Conservation (phyloP, 2,888 invertebrate genomes). For the Ophion obscuratus region DNA sequence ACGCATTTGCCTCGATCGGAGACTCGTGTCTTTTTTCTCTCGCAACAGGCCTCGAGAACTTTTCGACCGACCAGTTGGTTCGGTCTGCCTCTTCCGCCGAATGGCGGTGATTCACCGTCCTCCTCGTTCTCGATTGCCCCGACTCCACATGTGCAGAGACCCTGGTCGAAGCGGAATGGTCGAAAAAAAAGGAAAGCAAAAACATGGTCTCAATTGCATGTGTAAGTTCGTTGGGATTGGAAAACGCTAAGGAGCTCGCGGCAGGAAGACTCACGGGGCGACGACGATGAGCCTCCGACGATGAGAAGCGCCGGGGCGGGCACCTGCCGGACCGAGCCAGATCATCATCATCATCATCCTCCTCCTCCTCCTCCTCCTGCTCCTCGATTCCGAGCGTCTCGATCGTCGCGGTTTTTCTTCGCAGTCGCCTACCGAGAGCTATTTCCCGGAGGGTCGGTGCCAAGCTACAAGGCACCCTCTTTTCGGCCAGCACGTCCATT, state of each 20-base stretch:
- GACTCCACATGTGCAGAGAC: not conserved
- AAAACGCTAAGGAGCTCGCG: too few relatives aligned
- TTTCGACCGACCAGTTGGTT: not conserved
- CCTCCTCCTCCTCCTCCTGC: too few relatives aligned
- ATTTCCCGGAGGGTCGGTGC: conserved; percentile 63
- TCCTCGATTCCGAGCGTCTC: not conserved
- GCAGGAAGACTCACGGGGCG: too few relatives aligned
- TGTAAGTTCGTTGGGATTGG: too few relatives aligned
- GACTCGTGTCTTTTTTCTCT: conserved; percentile 18
- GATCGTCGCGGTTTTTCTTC: conserved; percentile 38
- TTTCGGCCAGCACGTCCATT: conserved; percentile 58
- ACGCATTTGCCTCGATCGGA: conserved; percentile 21
- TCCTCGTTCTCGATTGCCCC: not conserved
- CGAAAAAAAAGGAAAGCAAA: not conserved
- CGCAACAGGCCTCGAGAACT: conserved; percentile 14
- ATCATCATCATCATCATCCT: not conserved
- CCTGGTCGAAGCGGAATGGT: too few relatives aligned
- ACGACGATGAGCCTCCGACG: not conserved
- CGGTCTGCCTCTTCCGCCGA: too few relatives aligned
- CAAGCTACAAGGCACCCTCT: conserved; percentile 55
- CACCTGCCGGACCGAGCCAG: too few relatives aligned
- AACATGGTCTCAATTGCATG: not conserved
- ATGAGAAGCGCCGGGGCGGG: too few relatives aligned
- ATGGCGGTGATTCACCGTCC: not conserved
- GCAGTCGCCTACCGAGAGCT: conserved; percentile 58